Percentiles rank a stretch among this genome's conserved stretches.
phyloP scores from a whole-genome alignment of 2,113 vertebrate species.

The Psittacula cyanocephala region DNA sequence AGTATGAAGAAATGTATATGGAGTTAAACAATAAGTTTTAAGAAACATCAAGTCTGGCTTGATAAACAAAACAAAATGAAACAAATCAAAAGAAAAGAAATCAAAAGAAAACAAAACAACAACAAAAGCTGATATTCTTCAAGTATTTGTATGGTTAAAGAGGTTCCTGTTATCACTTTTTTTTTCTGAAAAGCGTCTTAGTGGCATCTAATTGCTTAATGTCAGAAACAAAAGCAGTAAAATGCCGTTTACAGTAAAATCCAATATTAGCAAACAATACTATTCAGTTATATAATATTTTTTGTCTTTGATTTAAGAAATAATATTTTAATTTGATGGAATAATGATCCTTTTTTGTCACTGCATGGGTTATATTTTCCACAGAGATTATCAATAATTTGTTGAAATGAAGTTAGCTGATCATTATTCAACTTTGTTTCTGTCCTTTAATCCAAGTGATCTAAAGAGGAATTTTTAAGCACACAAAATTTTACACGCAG shows the following conservation, averaged over 20 bases:
- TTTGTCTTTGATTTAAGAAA: neutral
- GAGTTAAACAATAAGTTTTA: neutral
- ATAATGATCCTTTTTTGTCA: neutral
- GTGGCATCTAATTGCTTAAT: neutral
- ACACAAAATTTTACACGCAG: neutral
- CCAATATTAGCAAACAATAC: neutral
- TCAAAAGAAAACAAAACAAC: neutral
- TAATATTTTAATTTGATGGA: neutral
- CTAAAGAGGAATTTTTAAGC: neutral
- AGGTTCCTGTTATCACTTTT: accelerated
- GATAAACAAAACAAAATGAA: neutral
- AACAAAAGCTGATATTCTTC: neutral
- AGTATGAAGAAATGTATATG: neutral
- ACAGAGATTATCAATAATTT: neutral
- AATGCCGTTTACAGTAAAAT: neutral
- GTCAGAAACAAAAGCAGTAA: neutral
- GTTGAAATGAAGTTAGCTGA: neutral
- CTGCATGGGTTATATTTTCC: neutral
- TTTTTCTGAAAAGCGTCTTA: neutral
- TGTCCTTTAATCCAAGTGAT: neutral
- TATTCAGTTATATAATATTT: neutral
- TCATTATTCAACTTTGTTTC: neutral
- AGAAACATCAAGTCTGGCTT: neutral
- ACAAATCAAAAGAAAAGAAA: neutral
- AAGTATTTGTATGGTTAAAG: neutral